Conservation (phyloP, 2,888 invertebrate genomes). For the Netelia melanura region DNA sequence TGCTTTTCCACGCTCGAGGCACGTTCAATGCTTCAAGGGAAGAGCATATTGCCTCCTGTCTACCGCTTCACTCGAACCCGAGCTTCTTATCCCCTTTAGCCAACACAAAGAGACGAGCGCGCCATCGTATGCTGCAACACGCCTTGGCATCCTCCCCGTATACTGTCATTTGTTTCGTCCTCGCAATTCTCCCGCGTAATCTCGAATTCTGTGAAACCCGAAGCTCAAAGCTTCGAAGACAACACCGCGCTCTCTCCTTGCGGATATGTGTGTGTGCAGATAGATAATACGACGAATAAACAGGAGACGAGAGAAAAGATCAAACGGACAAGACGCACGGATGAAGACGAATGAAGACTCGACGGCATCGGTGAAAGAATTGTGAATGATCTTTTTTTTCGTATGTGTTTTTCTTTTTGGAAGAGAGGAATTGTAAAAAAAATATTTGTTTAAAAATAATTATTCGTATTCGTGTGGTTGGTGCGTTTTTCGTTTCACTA, state of each 20-base stretch:
- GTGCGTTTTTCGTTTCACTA: no score
- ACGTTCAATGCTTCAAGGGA: constrained; percentile 20
- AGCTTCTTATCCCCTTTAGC: background rate
- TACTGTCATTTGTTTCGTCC: constrained; percentile 36
- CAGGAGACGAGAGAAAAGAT: background rate
- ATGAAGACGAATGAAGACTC: background rate
- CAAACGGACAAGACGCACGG: background rate
- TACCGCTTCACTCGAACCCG: background rate
- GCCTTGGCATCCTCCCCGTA: background rate
- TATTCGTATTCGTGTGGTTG: no score
- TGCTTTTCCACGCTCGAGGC: background rate
- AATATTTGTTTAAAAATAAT: no score
- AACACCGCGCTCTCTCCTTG: background rate
- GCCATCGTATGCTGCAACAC: background rate
- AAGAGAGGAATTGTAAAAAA: no score
- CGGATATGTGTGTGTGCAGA: background rate
- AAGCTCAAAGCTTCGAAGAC: background rate
- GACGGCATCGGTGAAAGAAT: no score
- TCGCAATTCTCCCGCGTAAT: constrained; percentile 4
- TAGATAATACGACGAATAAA: background rate
- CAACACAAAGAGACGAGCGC: background rate
- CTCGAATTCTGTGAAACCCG: background rate
- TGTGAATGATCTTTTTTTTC: no score
- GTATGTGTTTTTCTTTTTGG: no score
- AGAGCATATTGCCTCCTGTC: constrained; percentile 19